A percentile compares a stretch with the other conserved stretches of the same genome.
phyloP scores from a whole-genome alignment of 2,888 invertebrate genomes.

The Acrobasis repandana region DNA sequence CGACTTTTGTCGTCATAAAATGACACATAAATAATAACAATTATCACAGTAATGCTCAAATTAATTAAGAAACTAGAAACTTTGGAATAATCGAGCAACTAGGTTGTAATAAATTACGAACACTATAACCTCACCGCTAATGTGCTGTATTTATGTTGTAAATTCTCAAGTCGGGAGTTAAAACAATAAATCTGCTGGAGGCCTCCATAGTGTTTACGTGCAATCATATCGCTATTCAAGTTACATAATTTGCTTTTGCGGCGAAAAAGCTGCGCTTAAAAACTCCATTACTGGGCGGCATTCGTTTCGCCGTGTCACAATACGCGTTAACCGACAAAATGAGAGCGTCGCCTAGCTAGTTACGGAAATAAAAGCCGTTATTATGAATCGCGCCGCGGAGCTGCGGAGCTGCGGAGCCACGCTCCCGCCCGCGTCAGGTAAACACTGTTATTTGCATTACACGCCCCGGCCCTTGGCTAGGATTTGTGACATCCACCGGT shows the following conservation, averaged over 20 bases:
- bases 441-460: slow-evolving; percentile 72
- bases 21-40: slow-evolving; percentile 41
- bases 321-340: slow-evolving; percentile 76
- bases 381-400: slow-evolving; percentile 59
- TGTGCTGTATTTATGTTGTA: slow-evolving; percentile 39
- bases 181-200: slow-evolving; percentile 57
- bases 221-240: slow-evolving; percentile 63
- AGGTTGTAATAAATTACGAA: slow-evolving; percentile 24
- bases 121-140: slow-evolving; percentile 23
- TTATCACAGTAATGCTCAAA: slow-evolving; percentile 33
- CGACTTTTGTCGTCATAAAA: slow-evolving; percentile 36
- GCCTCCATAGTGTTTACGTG: slow-evolving; percentile 55
- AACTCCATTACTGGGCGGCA: slow-evolving; percentile 71
- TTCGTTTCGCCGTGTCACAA: slow-evolving; percentile 72
- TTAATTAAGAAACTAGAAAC: slow-evolving; percentile 38
- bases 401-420: slow-evolving; percentile 35
- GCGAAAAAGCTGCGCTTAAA: slow-evolving; percentile 69
- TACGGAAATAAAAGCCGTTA: slow-evolving; percentile 76
- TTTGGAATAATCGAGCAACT: slow-evolving; percentile 23
- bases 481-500: slow-evolving; percentile 74
- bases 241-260: slow-evolving; percentile 60
- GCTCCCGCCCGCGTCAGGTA: slow-evolving; percentile 61
- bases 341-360: slow-evolving; percentile 71
- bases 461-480: slow-evolving; percentile 65
- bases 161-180: slow-evolving; percentile 48